These are phyloP conservation scores for Isotomurus palustris DNA, from an alignment of 2,888 invertebrate species.

Conservation along the genomic window DNA sequence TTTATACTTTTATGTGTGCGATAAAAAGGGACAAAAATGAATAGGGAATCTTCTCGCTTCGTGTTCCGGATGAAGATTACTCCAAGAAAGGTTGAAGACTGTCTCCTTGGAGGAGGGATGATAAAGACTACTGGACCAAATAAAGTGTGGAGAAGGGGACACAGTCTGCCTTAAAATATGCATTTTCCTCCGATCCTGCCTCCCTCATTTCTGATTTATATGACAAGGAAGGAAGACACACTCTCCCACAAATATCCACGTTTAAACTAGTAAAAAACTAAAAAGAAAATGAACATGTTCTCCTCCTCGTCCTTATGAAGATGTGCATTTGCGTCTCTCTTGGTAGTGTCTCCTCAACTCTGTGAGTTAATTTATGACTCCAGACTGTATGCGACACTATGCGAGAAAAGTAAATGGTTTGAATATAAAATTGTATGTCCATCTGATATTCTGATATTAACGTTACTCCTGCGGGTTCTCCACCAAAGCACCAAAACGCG, in stretches of 20 bases:
- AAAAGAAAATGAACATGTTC: conserved; percentile 41
- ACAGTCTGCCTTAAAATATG: conserved; percentile 23
- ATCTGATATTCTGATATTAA: not conserved
- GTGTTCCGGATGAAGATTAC: conserved; percentile 33
- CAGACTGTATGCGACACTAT: too few species aligned
- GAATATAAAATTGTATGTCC: not conserved
- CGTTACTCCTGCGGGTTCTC: too few species aligned
- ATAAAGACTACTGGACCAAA: not conserved
- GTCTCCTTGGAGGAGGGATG: not conserved
- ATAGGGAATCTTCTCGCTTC: conserved; percentile 9
- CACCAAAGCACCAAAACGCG: too few species aligned
- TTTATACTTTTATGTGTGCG: not conserved
- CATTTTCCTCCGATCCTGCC: too few species aligned
- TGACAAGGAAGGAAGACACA: too few species aligned
- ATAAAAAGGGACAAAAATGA: conserved; percentile 5
- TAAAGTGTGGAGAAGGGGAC: conserved; percentile 9
- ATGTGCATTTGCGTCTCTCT: conserved; percentile 23
- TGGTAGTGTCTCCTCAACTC: too few species aligned
- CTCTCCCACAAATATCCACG: conserved; percentile 31
- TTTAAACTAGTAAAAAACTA: conserved; percentile 40
- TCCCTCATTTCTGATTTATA: conserved; percentile 36
- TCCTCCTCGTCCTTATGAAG: too few species aligned
- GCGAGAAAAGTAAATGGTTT: not conserved
- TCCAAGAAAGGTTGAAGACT: conserved; percentile 9
- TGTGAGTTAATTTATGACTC: conserved; percentile 33